Conservation (phyloP, 2,888 invertebrate species). For the Bruchidius siliquastri region DNA sequence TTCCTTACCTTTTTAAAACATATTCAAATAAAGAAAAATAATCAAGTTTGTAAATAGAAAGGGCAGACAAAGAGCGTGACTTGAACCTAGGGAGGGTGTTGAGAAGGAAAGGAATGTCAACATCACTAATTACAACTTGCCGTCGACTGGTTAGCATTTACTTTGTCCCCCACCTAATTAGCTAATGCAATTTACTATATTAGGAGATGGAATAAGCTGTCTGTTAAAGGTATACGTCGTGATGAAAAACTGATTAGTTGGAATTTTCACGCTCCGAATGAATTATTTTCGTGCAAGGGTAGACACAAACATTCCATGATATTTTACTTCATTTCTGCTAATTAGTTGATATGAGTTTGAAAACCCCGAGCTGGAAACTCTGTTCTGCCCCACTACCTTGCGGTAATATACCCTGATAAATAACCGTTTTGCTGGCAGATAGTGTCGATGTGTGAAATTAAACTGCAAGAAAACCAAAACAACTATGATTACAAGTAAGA, state of each 20-base stretch:
- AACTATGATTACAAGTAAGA: too few relatives aligned
- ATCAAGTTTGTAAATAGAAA: constrained; percentile 5
- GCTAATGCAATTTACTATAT: background rate
- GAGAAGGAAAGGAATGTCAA: constrained; percentile 3
- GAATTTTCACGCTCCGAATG: background rate
- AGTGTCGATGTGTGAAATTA: too few relatives aligned
- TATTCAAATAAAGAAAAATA: constrained; percentile 2
- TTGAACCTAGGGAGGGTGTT: background rate
- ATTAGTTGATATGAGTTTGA: background rate
- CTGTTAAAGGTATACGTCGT: background rate
- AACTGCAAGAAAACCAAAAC: too few relatives aligned
- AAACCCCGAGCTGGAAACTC: too few relatives aligned
- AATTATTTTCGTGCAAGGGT: background rate
- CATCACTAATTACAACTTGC: constrained; percentile 4
- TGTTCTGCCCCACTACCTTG: too few relatives aligned
- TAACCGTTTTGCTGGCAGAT: too few relatives aligned
- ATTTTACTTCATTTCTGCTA: background rate
- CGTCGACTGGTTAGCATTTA: constrained; percentile 1
- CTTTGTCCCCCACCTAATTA: constrained; percentile 1
- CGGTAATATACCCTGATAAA: too few relatives aligned
- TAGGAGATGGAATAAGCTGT: background rate
- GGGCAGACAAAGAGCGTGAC: constrained; percentile 3
- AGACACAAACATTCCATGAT: background rate
- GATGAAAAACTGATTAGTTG: background rate
- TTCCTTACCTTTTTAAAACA: background rate